These are phyloP conservation scores for Columba janthina DNA, from an alignment of 2,113 vertebrate species.

Conservation along the genomic window DNA sequence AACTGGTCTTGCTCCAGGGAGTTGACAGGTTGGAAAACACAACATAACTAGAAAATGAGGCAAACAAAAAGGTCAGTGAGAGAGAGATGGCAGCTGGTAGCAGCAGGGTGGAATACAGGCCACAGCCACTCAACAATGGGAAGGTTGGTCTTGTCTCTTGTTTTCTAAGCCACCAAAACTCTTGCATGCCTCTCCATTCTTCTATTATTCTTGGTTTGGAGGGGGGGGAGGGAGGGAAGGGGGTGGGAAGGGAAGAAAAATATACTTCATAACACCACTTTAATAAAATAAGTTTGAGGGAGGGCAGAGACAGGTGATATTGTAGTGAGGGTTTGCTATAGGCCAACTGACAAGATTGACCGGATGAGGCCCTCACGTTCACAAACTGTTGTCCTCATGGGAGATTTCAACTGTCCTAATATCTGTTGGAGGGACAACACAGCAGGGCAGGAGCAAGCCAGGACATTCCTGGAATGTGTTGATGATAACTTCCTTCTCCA, in stretches of 20 bases:
- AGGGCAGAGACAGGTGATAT: not conserved
- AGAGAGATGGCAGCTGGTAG: not conserved
- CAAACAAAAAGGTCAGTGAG: not conserved
- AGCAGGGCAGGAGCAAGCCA: too few species aligned
- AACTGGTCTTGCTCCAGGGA: not conserved
- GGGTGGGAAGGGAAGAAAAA: not conserved
- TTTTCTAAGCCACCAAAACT: not conserved
- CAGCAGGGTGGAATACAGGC: not conserved
- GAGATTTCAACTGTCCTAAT: too few species aligned
- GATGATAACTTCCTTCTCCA: too few species aligned
- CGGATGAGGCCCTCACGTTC: too few species aligned
- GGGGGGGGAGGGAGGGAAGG: too few species aligned
- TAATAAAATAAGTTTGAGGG: not conserved
- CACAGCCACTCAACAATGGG: not conserved
- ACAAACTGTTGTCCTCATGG: too few species aligned
- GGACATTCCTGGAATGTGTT: too few species aligned
- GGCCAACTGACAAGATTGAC: too few species aligned
- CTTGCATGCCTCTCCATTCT: not conserved
- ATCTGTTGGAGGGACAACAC: too few species aligned
- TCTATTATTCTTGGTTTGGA: not conserved
- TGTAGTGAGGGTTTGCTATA: too few species aligned
- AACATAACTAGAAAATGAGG: not conserved
- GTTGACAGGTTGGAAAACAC: not conserved
- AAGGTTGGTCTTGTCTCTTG: not conserved
- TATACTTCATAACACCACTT: rapidly evolving